phyloP scores from a whole-genome alignment of 2,113 vertebrate species.

The Cochlearius cochlearius region DNA sequence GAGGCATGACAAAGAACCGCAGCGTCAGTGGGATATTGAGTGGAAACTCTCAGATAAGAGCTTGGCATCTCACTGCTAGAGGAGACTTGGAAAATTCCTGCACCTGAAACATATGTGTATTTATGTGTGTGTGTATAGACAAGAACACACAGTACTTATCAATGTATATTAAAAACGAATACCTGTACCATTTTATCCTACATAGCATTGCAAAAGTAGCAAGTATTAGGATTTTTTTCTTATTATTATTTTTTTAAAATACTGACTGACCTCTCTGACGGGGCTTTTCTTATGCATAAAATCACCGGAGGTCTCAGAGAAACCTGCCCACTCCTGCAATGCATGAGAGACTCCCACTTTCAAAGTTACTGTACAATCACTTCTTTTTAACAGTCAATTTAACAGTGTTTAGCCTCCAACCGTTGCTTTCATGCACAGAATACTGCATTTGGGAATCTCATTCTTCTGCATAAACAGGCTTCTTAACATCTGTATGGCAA shows the following conservation, averaged over 20 bases:
- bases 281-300: neutral
- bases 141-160: neutral
- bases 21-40: neutral
- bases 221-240: neutral
- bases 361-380: neutral
- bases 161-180: neutral
- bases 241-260: neutral
- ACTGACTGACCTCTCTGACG: neutral
- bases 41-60: neutral
- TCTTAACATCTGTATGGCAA: neutral
- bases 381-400: neutral
- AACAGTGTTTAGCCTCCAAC: constrained; percentile 28
- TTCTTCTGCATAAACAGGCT: neutral
- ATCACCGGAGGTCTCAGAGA: neutral
- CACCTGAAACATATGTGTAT: neutral
- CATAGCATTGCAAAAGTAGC: neutral
- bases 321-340: neutral
- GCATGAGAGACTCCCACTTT: neutral
- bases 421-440: neutral
- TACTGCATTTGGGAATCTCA: neutral
- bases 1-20: neutral
- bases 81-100: neutral
- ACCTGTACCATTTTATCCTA: neutral
- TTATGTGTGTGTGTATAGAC: accelerated
- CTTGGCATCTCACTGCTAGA: neutral